Conservation (phyloP, 2,113 vertebrate genomes). For the Hassar affinis region DNA sequence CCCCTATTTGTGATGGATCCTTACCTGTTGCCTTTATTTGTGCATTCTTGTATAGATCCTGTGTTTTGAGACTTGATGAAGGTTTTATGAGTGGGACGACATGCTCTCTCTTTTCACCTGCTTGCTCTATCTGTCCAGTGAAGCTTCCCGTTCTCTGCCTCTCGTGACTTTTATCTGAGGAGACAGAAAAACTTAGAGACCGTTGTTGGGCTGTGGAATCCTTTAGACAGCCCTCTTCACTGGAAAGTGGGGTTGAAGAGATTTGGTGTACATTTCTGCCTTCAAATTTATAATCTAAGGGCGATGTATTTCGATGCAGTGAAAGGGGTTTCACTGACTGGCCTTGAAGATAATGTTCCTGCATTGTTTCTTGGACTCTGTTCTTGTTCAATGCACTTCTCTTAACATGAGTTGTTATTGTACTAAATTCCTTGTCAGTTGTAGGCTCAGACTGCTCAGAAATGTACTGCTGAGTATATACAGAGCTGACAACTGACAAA, state of each 20-base stretch:
- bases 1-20: slow-evolving; percentile 5
- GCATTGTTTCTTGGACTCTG: slow-evolving; percentile 5
- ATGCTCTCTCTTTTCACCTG: slow-evolving; percentile 51
- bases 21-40: slow-evolving; percentile 20
- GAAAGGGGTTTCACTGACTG: slow-evolving; percentile 41
- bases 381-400: slow-evolving; percentile 20
- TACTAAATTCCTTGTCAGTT: slow-evolving; percentile 22
- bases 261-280: slow-evolving; percentile 1
- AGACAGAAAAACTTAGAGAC: slow-evolving; percentile 74
- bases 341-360: not conserved
- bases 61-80: slow-evolving; percentile 54
- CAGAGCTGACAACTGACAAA: slow-evolving; percentile 2
- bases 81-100: not conserved
- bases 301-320: slow-evolving; percentile 33
- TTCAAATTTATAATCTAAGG: slow-evolving; percentile 12
- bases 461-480: not conserved
- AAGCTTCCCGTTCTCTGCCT: slow-evolving; percentile 73
- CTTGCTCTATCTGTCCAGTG: slow-evolving; percentile 62
- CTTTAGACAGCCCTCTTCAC: slow-evolving; percentile 47
- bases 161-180: slow-evolving; percentile 66
- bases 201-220: slow-evolving; percentile 60
- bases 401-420: slow-evolving; percentile 38
- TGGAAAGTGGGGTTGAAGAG: slow-evolving; percentile 9
- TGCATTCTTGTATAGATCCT: slow-evolving; percentile 45
- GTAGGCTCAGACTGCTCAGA: not conserved